Conservation (phyloP, 1,140 invertebrate species). For the Bathynomus jamesi region DNA sequence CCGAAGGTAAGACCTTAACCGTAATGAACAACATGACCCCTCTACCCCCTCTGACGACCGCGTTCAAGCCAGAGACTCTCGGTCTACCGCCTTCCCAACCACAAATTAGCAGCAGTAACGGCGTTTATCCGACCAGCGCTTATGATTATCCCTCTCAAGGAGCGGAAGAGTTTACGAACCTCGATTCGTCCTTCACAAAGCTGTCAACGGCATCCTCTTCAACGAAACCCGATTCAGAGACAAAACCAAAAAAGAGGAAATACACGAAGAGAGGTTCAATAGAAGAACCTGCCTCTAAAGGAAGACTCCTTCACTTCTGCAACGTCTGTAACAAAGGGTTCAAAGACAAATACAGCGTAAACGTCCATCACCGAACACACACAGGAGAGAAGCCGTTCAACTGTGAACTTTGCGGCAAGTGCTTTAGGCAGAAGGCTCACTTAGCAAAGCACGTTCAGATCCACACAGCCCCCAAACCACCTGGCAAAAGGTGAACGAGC, state of each 20-base stretch:
- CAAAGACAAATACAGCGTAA: slow-evolving; percentile 88
- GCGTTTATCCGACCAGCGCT: slow-evolving; percentile 27
- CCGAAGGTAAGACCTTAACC: slow-evolving; percentile 27
- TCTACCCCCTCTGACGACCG: slow-evolving; percentile 29
- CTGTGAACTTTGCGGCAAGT: slow-evolving; percentile 78
- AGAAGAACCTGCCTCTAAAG: slow-evolving; percentile 32
- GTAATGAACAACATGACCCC: slow-evolving; percentile 35
- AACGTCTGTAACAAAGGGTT: slow-evolving; percentile 86
- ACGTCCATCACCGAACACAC: slow-evolving; percentile 82
- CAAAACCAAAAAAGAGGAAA: slow-evolving; percentile 35
- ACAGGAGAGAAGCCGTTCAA: slow-evolving; percentile 85
- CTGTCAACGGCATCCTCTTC: slow-evolving; percentile 23
- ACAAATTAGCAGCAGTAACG: slow-evolving; percentile 34
- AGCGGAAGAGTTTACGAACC: slow-evolving; percentile 23
- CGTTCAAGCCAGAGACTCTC: slow-evolving; percentile 33
- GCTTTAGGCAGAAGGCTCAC: slow-evolving; percentile 91
- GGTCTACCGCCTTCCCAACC: slow-evolving; percentile 27
- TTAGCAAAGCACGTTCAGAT: slow-evolving; percentile 96
- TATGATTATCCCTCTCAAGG: slow-evolving; percentile 31
- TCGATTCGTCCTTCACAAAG: slow-evolving; percentile 32
- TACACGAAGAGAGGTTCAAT: slow-evolving; percentile 33
- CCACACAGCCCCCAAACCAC: slow-evolving; percentile 57
- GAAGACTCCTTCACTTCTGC: slow-evolving; percentile 74
- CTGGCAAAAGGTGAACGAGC: slow-evolving; percentile 31
- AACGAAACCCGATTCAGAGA: slow-evolving; percentile 18